Evolutionary conservation across 1,140 invertebrate species (phyloP).

Genomic region (Ostrea denselamellosa): DNA sequence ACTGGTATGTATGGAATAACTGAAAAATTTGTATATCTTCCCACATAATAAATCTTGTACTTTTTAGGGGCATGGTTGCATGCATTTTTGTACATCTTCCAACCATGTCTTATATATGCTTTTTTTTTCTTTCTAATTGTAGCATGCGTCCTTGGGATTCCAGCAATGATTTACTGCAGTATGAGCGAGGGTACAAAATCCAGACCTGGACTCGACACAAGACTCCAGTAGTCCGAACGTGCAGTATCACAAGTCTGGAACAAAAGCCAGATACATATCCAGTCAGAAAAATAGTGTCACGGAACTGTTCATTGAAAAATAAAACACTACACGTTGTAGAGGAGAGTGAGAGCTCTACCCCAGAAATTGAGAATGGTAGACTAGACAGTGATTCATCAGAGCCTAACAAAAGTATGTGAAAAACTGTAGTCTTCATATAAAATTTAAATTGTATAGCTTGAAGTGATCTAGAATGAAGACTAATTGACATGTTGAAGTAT

Average conservation of each 20-base stretch:
- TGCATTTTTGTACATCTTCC: not conserved
- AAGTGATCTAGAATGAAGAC: too few species aligned
- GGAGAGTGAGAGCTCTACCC: conserved; percentile 75
- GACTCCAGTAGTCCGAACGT: conserved; percentile 82
- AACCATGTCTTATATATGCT: not conserved
- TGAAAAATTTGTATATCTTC: too few species aligned
- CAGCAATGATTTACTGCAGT: conserved; percentile 89
- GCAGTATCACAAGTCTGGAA: conserved; percentile 73
- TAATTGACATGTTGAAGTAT: too few species aligned
- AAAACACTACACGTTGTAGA: conserved; percentile 58
- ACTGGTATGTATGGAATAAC: too few species aligned
- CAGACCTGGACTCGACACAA: conserved; percentile 87
- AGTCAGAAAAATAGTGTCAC: conserved; percentile 42
- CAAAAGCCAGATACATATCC: conserved; percentile 53
- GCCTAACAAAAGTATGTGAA: conserved; percentile 55
- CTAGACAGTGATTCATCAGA: conserved; percentile 72
- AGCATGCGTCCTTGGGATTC: conserved; percentile 88
- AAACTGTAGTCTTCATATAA: not conserved
- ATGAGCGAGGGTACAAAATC: conserved; percentile 86
- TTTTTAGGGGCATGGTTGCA: too few species aligned
- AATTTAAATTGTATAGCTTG: too few species aligned
- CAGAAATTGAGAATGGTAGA: conserved; percentile 60
- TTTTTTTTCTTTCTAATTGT: conserved; percentile 42
- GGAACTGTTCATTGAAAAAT: conserved; percentile 56
- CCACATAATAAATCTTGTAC: too few species aligned